Conservation (phyloP, 2,113 vertebrate genomes). For the Protobothrops flavoviridis region DNA sequence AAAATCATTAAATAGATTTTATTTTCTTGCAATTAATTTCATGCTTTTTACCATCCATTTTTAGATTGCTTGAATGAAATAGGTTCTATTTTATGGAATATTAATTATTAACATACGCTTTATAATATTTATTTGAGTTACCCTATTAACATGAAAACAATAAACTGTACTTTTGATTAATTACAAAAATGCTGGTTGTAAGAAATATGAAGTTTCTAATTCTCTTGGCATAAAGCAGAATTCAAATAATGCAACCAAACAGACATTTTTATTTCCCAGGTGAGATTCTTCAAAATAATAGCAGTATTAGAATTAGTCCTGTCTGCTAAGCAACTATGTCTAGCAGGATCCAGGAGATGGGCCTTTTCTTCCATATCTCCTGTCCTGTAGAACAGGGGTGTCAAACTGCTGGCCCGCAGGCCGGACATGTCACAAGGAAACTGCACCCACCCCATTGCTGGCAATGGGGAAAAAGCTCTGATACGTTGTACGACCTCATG, state of each 20-base stretch:
- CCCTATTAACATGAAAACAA: not conserved
- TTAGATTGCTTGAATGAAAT: conserved; percentile 9
- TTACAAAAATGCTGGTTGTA: not conserved
- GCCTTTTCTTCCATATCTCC: not conserved
- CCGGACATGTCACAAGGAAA: too few relatives aligned
- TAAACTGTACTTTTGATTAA: not conserved
- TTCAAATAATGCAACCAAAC: not conserved
- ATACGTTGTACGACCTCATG: too few relatives aligned
- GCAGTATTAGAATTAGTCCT: not conserved
- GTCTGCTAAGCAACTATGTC: not conserved
- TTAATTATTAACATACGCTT: not conserved
- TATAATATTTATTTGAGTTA: not conserved
- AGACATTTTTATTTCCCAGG: not conserved
- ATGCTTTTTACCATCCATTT: conserved; percentile 1
- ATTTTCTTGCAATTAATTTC: not conserved
- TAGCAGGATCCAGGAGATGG: not conserved
- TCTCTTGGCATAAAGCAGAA: not conserved
- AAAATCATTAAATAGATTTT: not conserved
- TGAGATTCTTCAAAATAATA: not conserved
- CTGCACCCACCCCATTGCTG: too few relatives aligned
- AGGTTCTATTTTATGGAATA: not conserved
- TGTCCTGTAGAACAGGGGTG: not conserved
- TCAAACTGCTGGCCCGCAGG: too few relatives aligned
- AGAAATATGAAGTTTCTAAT: not conserved
- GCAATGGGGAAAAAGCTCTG: too few relatives aligned